Evolutionary conservation across 1,140 invertebrate genomes (phyloP), one percentile per base, ranked within the genome.

Genomic region (Aphaenogaster ashmeadi): DNA sequence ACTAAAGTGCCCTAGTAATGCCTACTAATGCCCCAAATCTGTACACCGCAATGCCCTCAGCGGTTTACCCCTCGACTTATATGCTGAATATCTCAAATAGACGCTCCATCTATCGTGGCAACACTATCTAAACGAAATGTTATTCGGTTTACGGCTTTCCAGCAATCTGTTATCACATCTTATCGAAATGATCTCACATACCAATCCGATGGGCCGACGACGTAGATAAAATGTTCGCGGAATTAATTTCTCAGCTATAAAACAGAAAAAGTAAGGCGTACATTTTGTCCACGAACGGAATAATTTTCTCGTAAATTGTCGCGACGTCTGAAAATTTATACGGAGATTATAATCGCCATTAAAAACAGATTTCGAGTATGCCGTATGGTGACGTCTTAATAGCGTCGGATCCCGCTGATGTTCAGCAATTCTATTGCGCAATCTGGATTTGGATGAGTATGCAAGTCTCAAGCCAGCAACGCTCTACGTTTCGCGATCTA

Each of bases 381-480:
- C 33, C 33, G 6, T 11, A 27, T 27, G n/a, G 62, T 56, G 58
- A 87, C 64, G 64, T 86, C 86, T 71, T 71, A 83, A 87, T 72
- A 71, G 47, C 64, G 47, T 47, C 36, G 80, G 47, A 69, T 84
- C 60, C 13, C 52, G 27, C 62, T 47, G 60, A 54, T 71, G 52
- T 18, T 71, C 64, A 50, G 36, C 74, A 18, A 86, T 58, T 56
- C 58, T 79, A 67, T 78, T 78, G 72, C 69, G 41, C 75, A 86
- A 87, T 80, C 66, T 81, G 85, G 13, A 87, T 80, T 80, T 41
- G 83, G 38, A 80, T 77, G 75, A 86, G 75, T 66, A 60, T 81
- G 64, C 85, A 81, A 79, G 85, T 66, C 21, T 64, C 21, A 7
- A 5, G 21, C 38, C 67, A 27, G 47, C 15, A 67, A 80, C 33